phyloP scores from a whole-genome alignment of 2,888 invertebrate genomes.

The Nymphalis c-album region DNA sequence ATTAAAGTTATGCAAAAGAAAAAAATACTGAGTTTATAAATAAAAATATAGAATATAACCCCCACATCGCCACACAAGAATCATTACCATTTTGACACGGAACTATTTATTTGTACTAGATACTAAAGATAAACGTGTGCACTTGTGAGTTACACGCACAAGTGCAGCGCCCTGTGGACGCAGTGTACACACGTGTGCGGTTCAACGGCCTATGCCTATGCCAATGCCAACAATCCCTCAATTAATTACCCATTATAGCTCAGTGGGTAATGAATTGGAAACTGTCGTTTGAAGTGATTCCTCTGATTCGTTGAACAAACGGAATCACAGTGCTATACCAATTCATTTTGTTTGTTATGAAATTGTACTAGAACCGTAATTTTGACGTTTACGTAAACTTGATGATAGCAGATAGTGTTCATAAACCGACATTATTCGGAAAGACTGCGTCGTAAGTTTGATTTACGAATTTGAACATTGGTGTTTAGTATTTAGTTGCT shows the following conservation, averaged over 20 bases:
- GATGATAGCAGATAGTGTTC: neutral
- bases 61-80: conserved; percentile 11
- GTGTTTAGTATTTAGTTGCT: too few relatives aligned
- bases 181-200: conserved; percentile 50
- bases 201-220: conserved; percentile 70
- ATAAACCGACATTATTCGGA: too few relatives aligned
- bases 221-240: conserved; percentile 65
- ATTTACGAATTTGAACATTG: too few relatives aligned
- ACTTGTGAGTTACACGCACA: conserved; percentile 23
- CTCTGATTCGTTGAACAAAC: conserved; percentile 26
- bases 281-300: conserved; percentile 30
- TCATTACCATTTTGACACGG: conserved; percentile 21
- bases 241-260: conserved; percentile 43
- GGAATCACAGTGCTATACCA: conserved; percentile 11
- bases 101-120: conserved; percentile 31
- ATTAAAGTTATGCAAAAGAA: neutral
- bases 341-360: neutral
- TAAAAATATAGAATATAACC: conserved; percentile 6
- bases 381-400: neutral
- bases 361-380: too few relatives aligned
- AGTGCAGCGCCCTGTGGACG: conserved; percentile 23
- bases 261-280: conserved; percentile 39
- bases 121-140: conserved; percentile 28
- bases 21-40: neutral
- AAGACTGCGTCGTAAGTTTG: too few relatives aligned